phyloP scores from a whole-genome alignment of 2,113 vertebrate species.

The Phyllostomus discolor region DNA sequence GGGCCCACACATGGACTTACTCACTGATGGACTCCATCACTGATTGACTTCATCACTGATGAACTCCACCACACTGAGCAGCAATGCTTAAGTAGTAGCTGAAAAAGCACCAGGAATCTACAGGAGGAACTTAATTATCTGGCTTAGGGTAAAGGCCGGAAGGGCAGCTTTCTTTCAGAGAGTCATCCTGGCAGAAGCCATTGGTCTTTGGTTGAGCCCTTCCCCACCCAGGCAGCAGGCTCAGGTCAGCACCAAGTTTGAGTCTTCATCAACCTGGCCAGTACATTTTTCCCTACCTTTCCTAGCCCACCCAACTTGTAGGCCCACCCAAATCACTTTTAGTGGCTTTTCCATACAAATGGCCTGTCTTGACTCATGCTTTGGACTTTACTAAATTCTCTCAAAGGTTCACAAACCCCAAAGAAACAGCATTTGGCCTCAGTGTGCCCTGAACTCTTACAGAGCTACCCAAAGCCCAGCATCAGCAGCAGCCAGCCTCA shows the following conservation, averaged over 20 bases:
- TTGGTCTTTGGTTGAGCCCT: not conserved
- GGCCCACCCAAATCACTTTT: not conserved
- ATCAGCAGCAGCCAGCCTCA: not conserved
- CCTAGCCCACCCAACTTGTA: not conserved
- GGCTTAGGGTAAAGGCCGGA: not conserved
- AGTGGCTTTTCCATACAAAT: not conserved
- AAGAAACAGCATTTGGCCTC: not conserved
- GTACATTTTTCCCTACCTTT: not conserved
- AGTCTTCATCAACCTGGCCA: not conserved
- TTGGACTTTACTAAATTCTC: not conserved
- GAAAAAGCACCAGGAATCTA: not conserved
- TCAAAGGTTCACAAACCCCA: not conserved
- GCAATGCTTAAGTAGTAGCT: not conserved
- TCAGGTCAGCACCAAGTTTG: not conserved
- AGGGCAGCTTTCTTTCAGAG: not conserved
- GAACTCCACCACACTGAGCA: not conserved
- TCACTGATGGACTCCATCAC: not conserved
- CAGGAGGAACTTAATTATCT: not conserved
- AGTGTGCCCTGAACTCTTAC: not conserved
- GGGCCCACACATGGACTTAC: not conserved
- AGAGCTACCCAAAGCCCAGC: not conserved
- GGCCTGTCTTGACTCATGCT: not conserved
- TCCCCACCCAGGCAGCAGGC: not conserved
- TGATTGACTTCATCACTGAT: not conserved
- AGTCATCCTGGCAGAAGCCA: not conserved